Percentiles rank a stretch among this genome's conserved stretches.
These are phyloP conservation scores for Chloroceryle aenea DNA, from an alignment of 2,113 vertebrate genomes.

Conservation along the genomic window DNA sequence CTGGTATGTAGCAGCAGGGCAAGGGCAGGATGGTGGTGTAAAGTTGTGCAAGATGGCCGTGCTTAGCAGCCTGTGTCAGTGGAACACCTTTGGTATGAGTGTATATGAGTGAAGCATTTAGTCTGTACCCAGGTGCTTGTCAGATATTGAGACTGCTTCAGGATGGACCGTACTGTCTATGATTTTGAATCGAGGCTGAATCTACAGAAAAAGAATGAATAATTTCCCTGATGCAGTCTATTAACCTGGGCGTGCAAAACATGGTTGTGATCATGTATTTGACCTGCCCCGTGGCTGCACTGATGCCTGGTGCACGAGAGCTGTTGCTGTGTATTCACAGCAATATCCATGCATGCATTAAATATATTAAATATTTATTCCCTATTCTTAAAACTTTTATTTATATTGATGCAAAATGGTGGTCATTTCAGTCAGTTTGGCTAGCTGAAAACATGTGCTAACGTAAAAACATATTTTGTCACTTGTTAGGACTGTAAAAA, in stretches of 20 bases:
- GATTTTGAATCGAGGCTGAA: background rate
- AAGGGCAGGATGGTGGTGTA: background rate
- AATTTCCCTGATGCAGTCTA: background rate
- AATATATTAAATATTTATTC: background rate
- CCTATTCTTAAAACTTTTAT: background rate
- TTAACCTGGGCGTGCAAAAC: background rate
- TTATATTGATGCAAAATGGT: background rate
- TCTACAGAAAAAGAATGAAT: background rate
- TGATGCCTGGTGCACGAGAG: background rate
- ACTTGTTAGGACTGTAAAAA: background rate
- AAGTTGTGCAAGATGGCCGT: background rate
- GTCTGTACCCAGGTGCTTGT: background rate
- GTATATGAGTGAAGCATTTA: background rate
- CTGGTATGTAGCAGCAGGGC: background rate
- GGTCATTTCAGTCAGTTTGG: background rate
- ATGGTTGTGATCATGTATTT: background rate
- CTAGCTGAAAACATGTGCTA: background rate
- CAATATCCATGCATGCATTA: background rate
- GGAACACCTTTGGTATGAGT: background rate
- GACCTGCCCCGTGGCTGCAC: background rate
- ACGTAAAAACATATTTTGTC: background rate
- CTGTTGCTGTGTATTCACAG: background rate
- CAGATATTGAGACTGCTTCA: fast-evolving
- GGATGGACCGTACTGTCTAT: background rate
- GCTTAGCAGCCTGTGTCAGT: background rate